Conservation (phyloP, 53 echinoderm and acorn worm species). For the Apostichopus leukothele region DNA sequence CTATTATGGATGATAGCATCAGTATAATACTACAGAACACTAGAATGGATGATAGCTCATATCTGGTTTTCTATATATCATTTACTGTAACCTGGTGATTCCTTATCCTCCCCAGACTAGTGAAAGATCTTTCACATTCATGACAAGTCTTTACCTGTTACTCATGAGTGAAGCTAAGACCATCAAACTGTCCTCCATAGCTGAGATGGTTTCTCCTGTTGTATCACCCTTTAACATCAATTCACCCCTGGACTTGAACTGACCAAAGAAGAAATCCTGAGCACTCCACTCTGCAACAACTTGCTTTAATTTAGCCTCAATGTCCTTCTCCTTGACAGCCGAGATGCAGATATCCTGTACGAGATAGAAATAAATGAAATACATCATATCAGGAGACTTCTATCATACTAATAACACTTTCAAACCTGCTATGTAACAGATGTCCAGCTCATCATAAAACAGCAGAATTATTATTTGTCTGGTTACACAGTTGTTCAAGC, state of each 20-base stretch:
- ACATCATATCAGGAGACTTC: no score
- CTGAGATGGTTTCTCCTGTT: slow-evolving; percentile 90
- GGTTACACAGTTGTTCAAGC: no score
- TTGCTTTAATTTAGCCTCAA: slow-evolving; percentile 97
- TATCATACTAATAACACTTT: no score
- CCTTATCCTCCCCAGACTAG: background rate
- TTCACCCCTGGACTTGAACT: slow-evolving; percentile 92
- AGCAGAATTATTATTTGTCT: no score
- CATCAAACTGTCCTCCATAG: slow-evolving; percentile 99
- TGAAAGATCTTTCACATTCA: background rate
- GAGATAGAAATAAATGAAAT: background rate
- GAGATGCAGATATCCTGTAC: slow-evolving; percentile 93
- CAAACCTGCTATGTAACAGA: no score
- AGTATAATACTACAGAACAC: no score
- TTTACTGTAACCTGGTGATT: background rate
- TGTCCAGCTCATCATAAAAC: no score
- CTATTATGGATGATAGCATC: no score
- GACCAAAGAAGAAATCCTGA: slow-evolving; percentile 86
- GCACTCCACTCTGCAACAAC: slow-evolving; percentile 95
- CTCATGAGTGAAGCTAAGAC: slow-evolving; percentile 97
- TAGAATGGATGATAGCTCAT: no score
- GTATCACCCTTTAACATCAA: slow-evolving; percentile 94
- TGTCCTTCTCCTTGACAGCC: slow-evolving; percentile 98
- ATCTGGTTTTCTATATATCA: background rate
- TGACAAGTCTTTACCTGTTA: slow-evolving; percentile 72